Conservation (phyloP, 2,888 invertebrate species). For the Apotomis betuletana region DNA sequence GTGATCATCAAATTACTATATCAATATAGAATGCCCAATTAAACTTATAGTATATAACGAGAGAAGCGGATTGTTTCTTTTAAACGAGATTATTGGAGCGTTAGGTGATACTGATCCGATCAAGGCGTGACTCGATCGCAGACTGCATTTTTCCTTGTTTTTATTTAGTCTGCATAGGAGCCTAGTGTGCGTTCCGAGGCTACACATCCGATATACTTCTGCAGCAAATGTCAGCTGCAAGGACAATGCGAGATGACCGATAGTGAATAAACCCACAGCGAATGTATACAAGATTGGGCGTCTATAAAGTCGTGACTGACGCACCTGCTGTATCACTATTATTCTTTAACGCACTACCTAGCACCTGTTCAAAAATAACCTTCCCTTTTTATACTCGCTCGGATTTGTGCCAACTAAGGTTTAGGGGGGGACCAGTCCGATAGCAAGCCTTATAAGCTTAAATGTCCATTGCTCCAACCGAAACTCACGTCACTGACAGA, state of each 20-base stretch:
- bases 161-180: neutral
- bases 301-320: neutral
- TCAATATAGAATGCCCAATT: constrained; percentile 15
- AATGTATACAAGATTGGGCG: neutral
- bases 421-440: too few species aligned
- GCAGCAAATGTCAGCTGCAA: too few species aligned
- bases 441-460: neutral
- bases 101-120: neutral
- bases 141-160: neutral
- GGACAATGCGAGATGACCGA: too few species aligned
- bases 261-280: neutral
- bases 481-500: constrained; percentile 22
- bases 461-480: constrained; percentile 4
- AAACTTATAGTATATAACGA: constrained; percentile 12
- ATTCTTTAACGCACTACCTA: neutral
- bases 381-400: neutral
- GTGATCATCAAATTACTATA: constrained; percentile 32
- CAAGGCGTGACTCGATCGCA: neutral
- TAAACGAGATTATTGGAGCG: constrained; percentile 12
- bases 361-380: neutral
- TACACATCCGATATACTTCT: too few species aligned
- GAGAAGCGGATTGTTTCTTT: neutral
- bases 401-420: too few species aligned
- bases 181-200: too few species aligned
- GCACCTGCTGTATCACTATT: neutral